These are phyloP conservation scores for Austrofundulus limnaeus DNA, from an alignment of 2,113 vertebrate genomes.

Conservation along the genomic window DNA sequence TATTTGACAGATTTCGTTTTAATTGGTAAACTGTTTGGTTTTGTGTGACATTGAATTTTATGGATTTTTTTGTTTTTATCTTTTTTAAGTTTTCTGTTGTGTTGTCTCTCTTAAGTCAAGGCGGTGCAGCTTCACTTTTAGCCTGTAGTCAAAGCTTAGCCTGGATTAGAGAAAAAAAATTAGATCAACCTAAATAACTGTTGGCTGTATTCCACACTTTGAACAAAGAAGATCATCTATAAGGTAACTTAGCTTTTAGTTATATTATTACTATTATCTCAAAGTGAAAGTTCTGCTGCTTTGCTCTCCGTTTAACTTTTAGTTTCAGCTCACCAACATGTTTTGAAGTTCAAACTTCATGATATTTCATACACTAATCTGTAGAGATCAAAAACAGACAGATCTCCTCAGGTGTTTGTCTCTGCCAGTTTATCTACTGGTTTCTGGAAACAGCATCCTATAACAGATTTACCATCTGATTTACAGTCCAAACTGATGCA, in stretches of 20 bases:
- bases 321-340: background rate
- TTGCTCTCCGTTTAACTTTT: background rate
- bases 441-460: background rate
- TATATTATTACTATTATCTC: too few species aligned
- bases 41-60: background rate
- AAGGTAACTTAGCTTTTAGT: too few species aligned
- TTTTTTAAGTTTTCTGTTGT: too few species aligned
- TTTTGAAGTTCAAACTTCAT: background rate
- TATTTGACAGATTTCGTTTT: background rate
- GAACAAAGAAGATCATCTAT: too few species aligned
- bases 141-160: background rate
- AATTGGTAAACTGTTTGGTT: background rate
- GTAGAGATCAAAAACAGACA: background rate
- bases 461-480: constrained; percentile 3
- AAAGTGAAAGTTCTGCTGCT: too few species aligned
- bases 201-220: background rate
- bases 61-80: too few species aligned
- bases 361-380: too few species aligned
- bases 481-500: constrained; percentile 4
- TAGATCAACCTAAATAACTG: background rate
- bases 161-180: background rate
- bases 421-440: background rate
- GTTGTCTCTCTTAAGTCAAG: background rate
- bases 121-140: background rate
- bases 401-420: background rate